Percentiles rank a stretch among this genome's conserved stretches.
Evolutionary conservation across 2,113 vertebrate species (phyloP).

Genomic region (Passer montanus): DNA sequence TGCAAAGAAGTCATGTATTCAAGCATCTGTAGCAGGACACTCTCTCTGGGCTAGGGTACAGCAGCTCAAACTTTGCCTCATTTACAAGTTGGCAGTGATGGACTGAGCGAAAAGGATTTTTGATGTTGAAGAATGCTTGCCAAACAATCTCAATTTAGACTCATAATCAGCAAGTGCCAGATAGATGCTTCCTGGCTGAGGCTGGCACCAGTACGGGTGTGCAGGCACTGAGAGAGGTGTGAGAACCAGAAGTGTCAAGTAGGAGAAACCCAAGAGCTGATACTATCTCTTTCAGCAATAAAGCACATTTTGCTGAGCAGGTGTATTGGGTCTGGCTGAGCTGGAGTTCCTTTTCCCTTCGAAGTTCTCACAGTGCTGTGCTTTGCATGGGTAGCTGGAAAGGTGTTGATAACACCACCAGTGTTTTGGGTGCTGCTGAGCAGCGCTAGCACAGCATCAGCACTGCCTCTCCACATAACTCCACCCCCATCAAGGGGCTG

Average conservation of each 20-base stretch:
- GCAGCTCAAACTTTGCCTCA: neutral
- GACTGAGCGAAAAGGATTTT: neutral
- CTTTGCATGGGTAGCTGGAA: neutral
- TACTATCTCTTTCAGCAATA: neutral
- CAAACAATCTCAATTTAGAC: neutral
- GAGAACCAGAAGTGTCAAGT: neutral
- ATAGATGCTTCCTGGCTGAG: neutral
- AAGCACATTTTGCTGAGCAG: neutral
- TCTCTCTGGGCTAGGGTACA: neutral
- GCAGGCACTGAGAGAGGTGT: neutral
- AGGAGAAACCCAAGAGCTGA: neutral
- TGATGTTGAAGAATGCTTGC: neutral
- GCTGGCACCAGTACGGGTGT: neutral
- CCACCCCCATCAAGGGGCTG: neutral
- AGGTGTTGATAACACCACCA: neutral
- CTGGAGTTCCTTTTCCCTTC: neutral
- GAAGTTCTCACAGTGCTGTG: neutral
- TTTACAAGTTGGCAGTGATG: neutral
- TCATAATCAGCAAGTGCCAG: neutral
- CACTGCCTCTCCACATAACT: fast-evolving
- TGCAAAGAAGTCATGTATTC: neutral
- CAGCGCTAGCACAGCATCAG: neutral
- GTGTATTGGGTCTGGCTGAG: neutral
- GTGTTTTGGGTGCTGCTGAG: neutral
- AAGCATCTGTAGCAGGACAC: neutral